phyloP scores from a whole-genome alignment of 2,888 invertebrate species.

The Chironomus tentans region DNA sequence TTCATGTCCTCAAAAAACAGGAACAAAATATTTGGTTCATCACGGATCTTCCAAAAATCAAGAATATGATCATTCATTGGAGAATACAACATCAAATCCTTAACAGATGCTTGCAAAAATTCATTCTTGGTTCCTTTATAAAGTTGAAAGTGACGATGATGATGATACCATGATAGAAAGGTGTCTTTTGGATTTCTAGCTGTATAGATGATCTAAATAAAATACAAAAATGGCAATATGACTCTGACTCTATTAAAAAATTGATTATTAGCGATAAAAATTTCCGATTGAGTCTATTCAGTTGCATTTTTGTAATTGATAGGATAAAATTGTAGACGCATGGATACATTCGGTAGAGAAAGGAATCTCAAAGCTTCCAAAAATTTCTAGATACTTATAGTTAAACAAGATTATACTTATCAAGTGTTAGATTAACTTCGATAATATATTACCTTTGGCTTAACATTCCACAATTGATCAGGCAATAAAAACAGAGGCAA shows the following conservation, averaged over 20 bases:
- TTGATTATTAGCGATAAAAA: too few relatives aligned
- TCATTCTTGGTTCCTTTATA: conserved; percentile 7
- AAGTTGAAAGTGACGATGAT: conserved; percentile 12
- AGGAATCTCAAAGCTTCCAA: too few relatives aligned
- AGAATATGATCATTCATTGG: conserved; percentile 33
- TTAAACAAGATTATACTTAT: too few relatives aligned
- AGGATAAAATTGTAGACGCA: too few relatives aligned
- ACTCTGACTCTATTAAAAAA: too few relatives aligned
- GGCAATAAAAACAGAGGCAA: conserved; percentile 37
- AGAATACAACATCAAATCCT: conserved; percentile 28
- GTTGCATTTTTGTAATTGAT: too few relatives aligned
- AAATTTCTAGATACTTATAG: too few relatives aligned
- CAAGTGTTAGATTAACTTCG: too few relatives aligned
- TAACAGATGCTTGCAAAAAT: conserved; percentile 28
- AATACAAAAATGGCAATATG: too few relatives aligned
- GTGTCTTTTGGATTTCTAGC: neutral
- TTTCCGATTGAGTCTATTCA: too few relatives aligned
- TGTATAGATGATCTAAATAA: neutral
- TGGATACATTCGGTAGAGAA: too few relatives aligned
- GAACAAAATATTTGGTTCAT: conserved; percentile 32
- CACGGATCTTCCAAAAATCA: conserved; percentile 33
- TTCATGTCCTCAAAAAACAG: conserved; percentile 35
- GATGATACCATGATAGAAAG: conserved; percentile 8
- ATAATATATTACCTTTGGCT: conserved; percentile 33
- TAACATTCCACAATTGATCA: conserved; percentile 37